These are phyloP conservation scores for Calephelis perditalis DNA, from an alignment of 2,888 invertebrate genomes.

Conservation along the genomic window DNA sequence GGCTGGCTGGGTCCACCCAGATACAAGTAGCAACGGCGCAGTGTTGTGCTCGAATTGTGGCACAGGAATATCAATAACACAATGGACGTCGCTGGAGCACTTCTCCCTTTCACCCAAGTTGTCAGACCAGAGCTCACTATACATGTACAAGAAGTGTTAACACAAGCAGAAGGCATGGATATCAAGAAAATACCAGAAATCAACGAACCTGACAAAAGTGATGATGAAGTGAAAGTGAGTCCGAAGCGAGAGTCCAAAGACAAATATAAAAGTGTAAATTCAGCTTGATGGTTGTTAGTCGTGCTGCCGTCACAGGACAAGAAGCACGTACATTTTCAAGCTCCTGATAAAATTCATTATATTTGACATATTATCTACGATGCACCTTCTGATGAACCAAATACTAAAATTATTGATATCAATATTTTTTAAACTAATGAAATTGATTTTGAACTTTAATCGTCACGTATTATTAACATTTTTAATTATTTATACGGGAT, in stretches of 20 bases:
- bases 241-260: constrained; percentile 16
- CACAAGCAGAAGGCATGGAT: constrained; percentile 50
- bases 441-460: too few species aligned
- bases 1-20: constrained; percentile 82
- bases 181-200: constrained; percentile 55
- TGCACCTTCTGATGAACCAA: neutral
- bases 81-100: constrained; percentile 72
- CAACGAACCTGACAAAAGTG: constrained; percentile 49
- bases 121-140: constrained; percentile 66
- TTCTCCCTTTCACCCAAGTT: constrained; percentile 66
- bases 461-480: too few species aligned
- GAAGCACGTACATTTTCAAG: constrained; percentile 72
- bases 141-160: constrained; percentile 66
- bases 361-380: constrained; percentile 37
- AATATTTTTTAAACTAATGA: too few species aligned
- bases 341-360: constrained; percentile 63
- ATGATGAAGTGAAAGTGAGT: constrained; percentile 29
- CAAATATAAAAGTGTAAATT: constrained; percentile 34
- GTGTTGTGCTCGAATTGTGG: constrained; percentile 76
- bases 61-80: constrained; percentile 76
- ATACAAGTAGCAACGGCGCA: constrained; percentile 81
- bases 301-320: constrained; percentile 59
- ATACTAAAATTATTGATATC: too few species aligned
- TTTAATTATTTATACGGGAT: too few species aligned
- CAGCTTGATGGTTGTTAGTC: constrained; percentile 67